Base-by-base conservation (phyloP, 2,113 vertebrate species). In the Atrichornis clamosus region DNA sequence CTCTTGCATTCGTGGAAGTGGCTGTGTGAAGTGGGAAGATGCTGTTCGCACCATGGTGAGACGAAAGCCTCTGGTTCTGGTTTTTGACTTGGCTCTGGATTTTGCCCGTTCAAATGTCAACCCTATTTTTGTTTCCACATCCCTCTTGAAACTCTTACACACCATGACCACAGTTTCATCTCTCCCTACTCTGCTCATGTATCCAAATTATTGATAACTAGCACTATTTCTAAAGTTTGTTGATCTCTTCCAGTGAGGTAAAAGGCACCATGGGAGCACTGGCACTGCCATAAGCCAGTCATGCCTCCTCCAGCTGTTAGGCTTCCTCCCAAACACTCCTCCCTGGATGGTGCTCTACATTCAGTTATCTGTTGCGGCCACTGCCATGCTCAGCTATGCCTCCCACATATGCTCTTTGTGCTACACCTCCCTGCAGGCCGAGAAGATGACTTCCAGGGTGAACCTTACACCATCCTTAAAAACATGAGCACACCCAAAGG, bases 1-100 rank as follows among this genome's bases (percentile, higher is more conserved):
- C 44, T 33, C 69, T 37, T 64, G 10, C 28, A 44, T 68, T 75
- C 28, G 33, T 63, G 72, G 44, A 93, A 80, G 14, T 55, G 24
- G 20, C n/a, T 75, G 12, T 70, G n/a, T 56, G 49, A 26, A 87
- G 26, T 7, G 6, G 46, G 50, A 87, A 73, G 53, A 62, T 28
- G 42, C 27, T 56, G 44, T 69, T 28, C 56, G n/a, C 26, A 56
- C 8, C 4, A 1, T 0, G 0, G 32, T 1, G 3, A 87, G 16
- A 46, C 0, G 0, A 89, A 78, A 81, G 50, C n/a, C n/a, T 46
- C n/a, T 81, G 24, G 8, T 2, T 75, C 56, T 44, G 41, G 9
- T 78, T 94, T 87, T 73, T 75, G 24, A 84, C 44, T 56, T 35
- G 21, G 20, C 3, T 89, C 41, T 60, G 79, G 39, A 62, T 67